phyloP scores from a whole-genome alignment of 2,888 invertebrate species.

The Drosophila histrio region DNA sequence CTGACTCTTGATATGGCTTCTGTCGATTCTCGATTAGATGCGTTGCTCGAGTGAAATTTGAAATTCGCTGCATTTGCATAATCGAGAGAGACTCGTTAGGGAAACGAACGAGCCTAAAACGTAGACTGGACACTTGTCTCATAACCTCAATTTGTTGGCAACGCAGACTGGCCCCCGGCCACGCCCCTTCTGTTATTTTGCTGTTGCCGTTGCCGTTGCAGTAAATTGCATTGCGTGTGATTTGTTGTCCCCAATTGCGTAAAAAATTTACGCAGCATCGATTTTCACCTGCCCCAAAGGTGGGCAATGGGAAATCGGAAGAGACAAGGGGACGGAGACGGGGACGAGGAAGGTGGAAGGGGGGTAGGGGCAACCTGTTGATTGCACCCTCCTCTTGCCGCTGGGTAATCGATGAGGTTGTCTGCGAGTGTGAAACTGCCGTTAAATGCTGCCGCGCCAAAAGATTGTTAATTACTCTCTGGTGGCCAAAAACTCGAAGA shows the following conservation, averaged over 20 bases:
- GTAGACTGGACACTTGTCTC: constrained; percentile 19
- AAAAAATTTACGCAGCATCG: constrained; percentile 58
- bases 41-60: constrained; percentile 40
- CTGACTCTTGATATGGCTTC: constrained; percentile 34
- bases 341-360: neutral
- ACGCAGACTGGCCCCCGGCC: neutral
- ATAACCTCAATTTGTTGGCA: constrained; percentile 42
- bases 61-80: constrained; percentile 44
- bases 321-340: too few species aligned
- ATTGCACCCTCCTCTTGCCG: neutral
- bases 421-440: constrained; percentile 48
- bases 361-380: constrained; percentile 6
- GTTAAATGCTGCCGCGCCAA: constrained; percentile 60
- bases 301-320: neutral
- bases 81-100: constrained; percentile 17
- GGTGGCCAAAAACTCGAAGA: too few species aligned
- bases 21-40: constrained; percentile 34
- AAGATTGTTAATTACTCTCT: constrained; percentile 67
- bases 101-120: neutral
- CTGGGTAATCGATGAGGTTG: constrained; percentile 56
- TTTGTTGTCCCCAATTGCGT: constrained; percentile 65
- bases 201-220: neutral
- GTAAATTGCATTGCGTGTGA: constrained; percentile 51
- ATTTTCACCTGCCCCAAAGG: constrained; percentile 59
- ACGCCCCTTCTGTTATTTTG: neutral